These are phyloP conservation scores for Troilus luridus DNA, from an alignment of 2,888 invertebrate genomes.

Conservation along the genomic window DNA sequence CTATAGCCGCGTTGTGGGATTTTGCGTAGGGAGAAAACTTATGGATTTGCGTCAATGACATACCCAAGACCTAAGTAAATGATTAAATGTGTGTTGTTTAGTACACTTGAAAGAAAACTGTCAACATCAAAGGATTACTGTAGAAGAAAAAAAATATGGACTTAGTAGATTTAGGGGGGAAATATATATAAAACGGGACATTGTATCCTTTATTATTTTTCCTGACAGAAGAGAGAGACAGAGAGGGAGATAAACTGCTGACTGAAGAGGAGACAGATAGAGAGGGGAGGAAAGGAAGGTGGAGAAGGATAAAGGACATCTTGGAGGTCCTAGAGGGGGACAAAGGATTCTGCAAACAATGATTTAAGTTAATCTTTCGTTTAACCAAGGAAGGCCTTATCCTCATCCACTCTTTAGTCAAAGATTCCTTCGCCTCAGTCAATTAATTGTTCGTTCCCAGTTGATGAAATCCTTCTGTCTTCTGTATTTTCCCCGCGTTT, in stretches of 20 bases:
- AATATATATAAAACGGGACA: background rate
- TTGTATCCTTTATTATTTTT: background rate
- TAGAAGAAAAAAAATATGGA: too few relatives aligned
- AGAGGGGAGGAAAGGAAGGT: too few relatives aligned
- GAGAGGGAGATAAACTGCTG: background rate
- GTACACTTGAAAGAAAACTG: too few relatives aligned
- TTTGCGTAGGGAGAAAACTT: too few relatives aligned
- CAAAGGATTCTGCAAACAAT: background rate
- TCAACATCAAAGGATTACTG: too few relatives aligned
- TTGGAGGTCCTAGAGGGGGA: background rate
- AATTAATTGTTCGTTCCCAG: background rate
- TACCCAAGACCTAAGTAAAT: too few relatives aligned
- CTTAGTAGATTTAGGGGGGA: too few relatives aligned
- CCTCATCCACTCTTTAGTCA: background rate
- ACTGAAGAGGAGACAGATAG: background rate
- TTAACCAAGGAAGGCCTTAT: background rate
- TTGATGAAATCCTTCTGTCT: background rate
- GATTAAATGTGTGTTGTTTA: too few relatives aligned
- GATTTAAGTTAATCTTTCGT: conserved; percentile 31
- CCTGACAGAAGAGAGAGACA: background rate
- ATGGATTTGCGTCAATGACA: too few relatives aligned
- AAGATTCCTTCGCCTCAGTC: background rate
- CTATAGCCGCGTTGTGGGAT: too few relatives aligned
- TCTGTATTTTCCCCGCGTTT: background rate
- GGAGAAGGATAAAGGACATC: background rate